Base-by-base conservation (phyloP, 2,113 vertebrate genomes). In the human (Homo sapiens) region DNA sequence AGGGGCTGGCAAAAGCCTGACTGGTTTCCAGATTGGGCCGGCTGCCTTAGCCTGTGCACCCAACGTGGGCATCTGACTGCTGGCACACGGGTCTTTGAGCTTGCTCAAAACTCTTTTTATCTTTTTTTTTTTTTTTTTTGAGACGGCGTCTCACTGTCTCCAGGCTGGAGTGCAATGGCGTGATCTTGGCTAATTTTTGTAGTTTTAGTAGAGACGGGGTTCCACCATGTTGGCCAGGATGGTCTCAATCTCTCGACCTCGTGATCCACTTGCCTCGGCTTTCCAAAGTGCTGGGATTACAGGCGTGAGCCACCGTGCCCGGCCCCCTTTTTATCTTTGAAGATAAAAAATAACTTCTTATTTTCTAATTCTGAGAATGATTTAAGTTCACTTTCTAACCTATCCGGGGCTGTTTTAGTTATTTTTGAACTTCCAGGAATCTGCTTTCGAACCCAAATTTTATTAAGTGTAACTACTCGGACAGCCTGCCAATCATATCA, bases 21-120 rank as follows among this genome's bases (percentile, higher is more conserved):
- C 5, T 5, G n/a, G 57, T 12, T 68, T 52, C 3, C 10, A 43
- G 50, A 64, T 25, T 13, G 25, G 90, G 72, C 45, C 38, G 14
- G 50, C 0, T 1, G 40, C 52, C 81, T 81, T 38, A 2, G 3
- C 32, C 4, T 38, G 79, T 0, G 10, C 4, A 22, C 30, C 38
- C n/a, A 4, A 3, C 0, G 12, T 8, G 22, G 73, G 22, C 18
- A 68, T 4, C 1, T 12, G 22, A 43, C 22, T 35, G 64, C 64
- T 61, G 5, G 17, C 32, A 8, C 30, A 8, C 8, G 3, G 32
- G 10, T 14, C 92, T 48, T 1, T 0, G 13, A 25, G 38, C 40
- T 66, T 18, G 6, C 43, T 30, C 22, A 22, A 40, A 61, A 48
- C n/a, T 52, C 27, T 30, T 30, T 13, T 61, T 12, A 27, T 61